phyloP scores from a whole-genome alignment of 2,797 vertebrate species.

The Rhabdophis nuchalis region DNA sequence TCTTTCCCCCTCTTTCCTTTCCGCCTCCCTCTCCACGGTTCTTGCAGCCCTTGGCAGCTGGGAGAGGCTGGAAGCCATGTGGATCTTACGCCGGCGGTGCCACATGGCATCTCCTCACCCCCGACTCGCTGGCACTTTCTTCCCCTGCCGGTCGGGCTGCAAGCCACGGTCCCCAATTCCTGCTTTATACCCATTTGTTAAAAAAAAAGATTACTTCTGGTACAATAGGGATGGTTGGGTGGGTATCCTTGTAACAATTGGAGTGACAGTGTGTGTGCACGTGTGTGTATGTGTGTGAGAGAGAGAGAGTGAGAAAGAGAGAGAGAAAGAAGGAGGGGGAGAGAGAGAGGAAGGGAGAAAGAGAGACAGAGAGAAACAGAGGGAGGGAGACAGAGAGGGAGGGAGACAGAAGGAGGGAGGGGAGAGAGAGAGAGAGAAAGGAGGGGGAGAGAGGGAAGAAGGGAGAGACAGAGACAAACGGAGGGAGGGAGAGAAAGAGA shows the following conservation, averaged over 20 bases:
- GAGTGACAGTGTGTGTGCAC: background rate
- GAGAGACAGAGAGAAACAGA: too few relatives aligned
- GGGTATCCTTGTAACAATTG: background rate
- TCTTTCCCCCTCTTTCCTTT: background rate
- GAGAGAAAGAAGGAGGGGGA: too few relatives aligned
- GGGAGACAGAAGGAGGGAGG: too few relatives aligned
- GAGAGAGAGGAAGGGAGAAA: too few relatives aligned
- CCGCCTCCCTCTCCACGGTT: background rate
- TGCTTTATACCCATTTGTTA: background rate
- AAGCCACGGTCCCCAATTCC: background rate
- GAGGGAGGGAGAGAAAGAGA: too few relatives aligned
- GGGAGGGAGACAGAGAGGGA: too few relatives aligned
- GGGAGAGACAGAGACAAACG: too few relatives aligned
- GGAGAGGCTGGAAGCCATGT: background rate
- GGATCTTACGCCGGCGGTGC: background rate
- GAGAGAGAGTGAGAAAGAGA: too few relatives aligned
- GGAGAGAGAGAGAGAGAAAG: too few relatives aligned
- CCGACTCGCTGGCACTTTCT: background rate
- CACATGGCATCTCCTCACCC: background rate
- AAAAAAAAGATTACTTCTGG: background rate
- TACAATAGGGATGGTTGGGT: background rate
- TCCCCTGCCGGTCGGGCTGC: background rate
- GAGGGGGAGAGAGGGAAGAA: too few relatives aligned
- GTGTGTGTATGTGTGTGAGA: too few relatives aligned
- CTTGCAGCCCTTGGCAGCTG: slow-evolving; percentile 6